These are phyloP conservation scores for Achatina immaculata DNA, from an alignment of 1,140 invertebrate genomes.

Conservation along the genomic window DNA sequence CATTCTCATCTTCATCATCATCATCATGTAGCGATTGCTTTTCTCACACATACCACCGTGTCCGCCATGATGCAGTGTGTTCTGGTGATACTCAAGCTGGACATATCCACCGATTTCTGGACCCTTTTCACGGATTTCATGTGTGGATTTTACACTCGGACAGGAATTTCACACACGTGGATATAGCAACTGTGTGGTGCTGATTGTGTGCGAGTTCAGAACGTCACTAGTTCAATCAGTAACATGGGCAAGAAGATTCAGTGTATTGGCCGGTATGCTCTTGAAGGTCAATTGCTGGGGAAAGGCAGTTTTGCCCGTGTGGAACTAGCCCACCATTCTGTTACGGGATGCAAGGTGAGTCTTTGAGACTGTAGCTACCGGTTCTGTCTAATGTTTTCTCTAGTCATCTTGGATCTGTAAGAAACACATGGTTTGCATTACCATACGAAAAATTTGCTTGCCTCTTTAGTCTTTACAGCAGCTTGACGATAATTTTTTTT, in stretches of 20 bases:
- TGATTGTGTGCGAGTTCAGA: no score
- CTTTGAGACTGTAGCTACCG: no score
- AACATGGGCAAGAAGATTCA: constrained; percentile 70
- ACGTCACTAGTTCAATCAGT: no score
- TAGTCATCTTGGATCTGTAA: no score
- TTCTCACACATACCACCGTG: not conserved
- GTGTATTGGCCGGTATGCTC: constrained; percentile 69
- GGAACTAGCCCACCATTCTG: constrained; percentile 69
- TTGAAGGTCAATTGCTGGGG: constrained; percentile 69
- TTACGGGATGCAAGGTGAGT: constrained; percentile 70
- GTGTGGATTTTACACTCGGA: not conserved
- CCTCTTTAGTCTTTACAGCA: no score
- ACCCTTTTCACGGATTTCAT: not conserved
- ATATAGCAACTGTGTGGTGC: no score
- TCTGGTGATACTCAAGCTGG: not conserved
- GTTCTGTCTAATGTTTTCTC: no score
- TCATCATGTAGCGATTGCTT: not conserved
- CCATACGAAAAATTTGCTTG: no score
- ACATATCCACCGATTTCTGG: not conserved
- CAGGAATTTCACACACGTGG: no score
- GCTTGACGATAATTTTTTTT: no score
- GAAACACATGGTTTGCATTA: no score
- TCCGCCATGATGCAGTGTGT: not conserved
- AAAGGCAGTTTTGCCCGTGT: constrained; percentile 72
- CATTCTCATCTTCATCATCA: not conserved